These are phyloP conservation scores for Hecatera dysodea DNA, from an alignment of 2,888 invertebrate species.

Conservation along the genomic window DNA sequence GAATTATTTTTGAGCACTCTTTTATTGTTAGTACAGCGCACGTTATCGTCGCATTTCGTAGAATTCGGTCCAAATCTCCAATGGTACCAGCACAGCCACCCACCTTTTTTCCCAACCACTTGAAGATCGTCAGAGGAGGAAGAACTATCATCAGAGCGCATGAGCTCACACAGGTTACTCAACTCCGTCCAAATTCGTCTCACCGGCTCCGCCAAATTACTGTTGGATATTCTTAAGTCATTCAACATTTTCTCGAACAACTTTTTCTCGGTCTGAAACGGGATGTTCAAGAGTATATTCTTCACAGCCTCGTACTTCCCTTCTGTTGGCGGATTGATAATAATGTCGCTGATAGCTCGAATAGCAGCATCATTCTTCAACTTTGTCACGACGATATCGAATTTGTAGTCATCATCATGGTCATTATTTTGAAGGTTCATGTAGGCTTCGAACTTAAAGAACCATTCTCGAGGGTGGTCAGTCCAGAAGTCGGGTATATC, in stretches of 20 bases:
- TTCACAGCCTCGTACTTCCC: slow-evolving; percentile 22
- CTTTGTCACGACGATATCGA: slow-evolving; percentile 6
- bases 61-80: background rate
- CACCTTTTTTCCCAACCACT: background rate
- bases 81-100: slow-evolving; percentile 20
- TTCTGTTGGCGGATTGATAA: slow-evolving; percentile 3
- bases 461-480: slow-evolving; percentile 14
- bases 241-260: background rate
- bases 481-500: slow-evolving; percentile 27
- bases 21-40: background rate
- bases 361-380: slow-evolving; percentile 5
- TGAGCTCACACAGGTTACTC: background rate
- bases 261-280: background rate
- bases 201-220: background rate
- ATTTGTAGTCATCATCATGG: slow-evolving; percentile 8
- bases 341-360: background rate
- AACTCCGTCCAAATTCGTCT: slow-evolving; percentile 4
- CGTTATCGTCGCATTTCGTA: background rate
- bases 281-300: background rate
- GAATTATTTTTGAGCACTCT: too few relatives aligned
- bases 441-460: slow-evolving; percentile 27
- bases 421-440: slow-evolving; percentile 12
- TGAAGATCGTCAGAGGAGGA: background rate
- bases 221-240: background rate
- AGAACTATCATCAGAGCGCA: background rate